Evolutionary conservation across 2,113 vertebrate species (phyloP).

Genomic region (Cromileptes altivelis): DNA sequence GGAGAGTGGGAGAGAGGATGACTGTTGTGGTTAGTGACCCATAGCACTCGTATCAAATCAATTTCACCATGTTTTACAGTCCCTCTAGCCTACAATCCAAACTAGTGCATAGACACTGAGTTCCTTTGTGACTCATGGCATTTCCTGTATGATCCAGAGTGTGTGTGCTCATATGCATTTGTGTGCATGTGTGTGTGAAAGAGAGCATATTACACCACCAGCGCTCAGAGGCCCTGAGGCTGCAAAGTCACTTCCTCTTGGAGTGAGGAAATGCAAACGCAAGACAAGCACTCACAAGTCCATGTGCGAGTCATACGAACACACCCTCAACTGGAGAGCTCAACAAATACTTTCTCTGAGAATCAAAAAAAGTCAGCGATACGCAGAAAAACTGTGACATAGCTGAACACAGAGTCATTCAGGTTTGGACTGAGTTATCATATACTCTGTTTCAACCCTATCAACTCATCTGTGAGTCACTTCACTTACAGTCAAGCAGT

Average conservation of each 20-base stretch:
- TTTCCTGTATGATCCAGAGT: constrained; percentile 63
- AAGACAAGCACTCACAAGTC: constrained; percentile 69
- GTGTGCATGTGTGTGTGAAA: constrained; percentile 5
- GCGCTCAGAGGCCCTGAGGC: constrained; percentile 59
- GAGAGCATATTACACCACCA: constrained; percentile 61
- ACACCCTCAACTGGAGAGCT: constrained; percentile 51
- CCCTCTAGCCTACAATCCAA: constrained; percentile 36
- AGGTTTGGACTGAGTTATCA: constrained; percentile 28
- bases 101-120: constrained; percentile 48
- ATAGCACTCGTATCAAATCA: constrained; percentile 57
- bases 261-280: constrained; percentile 69
- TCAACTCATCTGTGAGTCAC: constrained; percentile 73
- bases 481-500: constrained; percentile 70
- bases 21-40: constrained; percentile 67
- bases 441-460: constrained; percentile 22
- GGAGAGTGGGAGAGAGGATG: constrained; percentile 29
- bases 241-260: constrained; percentile 76
- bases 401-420: constrained; percentile 26
- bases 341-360: constrained; percentile 8
- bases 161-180: constrained; percentile 4
- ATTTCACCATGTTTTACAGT: constrained; percentile 51
- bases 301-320: constrained; percentile 52
- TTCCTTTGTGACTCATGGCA: constrained; percentile 59
- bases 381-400: constrained; percentile 14
- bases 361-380: constrained; percentile 1